Conservation (phyloP, 2,888 invertebrate species). For the Drosophila stalkeri region DNA sequence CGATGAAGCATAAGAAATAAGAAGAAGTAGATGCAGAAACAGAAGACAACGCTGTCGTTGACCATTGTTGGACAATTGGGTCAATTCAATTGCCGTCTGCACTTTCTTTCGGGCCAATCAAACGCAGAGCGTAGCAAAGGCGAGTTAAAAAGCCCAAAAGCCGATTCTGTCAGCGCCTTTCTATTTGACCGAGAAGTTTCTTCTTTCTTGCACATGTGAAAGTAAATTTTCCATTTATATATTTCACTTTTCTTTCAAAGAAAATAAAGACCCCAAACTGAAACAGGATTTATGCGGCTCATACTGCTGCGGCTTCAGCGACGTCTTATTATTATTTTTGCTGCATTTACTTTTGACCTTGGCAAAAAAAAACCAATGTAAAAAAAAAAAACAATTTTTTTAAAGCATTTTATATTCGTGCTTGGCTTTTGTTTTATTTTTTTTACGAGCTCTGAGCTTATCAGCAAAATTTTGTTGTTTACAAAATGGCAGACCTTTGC, state of each 20-base stretch:
- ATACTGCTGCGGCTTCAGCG: background rate
- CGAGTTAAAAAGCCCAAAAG: slow-evolving; percentile 24
- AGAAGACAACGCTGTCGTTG: slow-evolving; percentile 19
- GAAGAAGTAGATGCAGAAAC: background rate
- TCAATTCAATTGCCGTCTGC: slow-evolving; percentile 74
- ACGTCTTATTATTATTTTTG: slow-evolving; percentile 6
- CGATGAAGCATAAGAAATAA: background rate
- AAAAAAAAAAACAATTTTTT: slow-evolving; percentile 9
- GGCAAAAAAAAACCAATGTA: slow-evolving; percentile 28
- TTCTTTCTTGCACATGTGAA: slow-evolving; percentile 55
- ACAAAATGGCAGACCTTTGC: slow-evolving; percentile 73
- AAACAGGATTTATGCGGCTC: slow-evolving; percentile 51
- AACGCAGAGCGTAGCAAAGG: slow-evolving; percentile 4
- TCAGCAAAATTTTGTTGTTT: slow-evolving; percentile 64
- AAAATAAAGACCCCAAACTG: background rate
- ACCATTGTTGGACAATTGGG: slow-evolving; percentile 75
- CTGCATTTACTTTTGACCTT: slow-evolving; percentile 67
- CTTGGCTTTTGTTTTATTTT: slow-evolving; percentile 13
- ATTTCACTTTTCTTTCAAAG: slow-evolving; percentile 27
- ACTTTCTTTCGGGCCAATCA: slow-evolving; percentile 68
- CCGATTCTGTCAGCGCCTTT: slow-evolving; percentile 39
- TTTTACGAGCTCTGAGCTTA: slow-evolving; percentile 50
- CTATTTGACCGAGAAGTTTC: slow-evolving; percentile 56
- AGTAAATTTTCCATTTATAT: slow-evolving; percentile 56
- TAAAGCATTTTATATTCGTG: slow-evolving; percentile 28